These are phyloP conservation scores for Sphinx pinastri DNA, from an alignment of 2,888 invertebrate species.

Conservation along the genomic window DNA sequence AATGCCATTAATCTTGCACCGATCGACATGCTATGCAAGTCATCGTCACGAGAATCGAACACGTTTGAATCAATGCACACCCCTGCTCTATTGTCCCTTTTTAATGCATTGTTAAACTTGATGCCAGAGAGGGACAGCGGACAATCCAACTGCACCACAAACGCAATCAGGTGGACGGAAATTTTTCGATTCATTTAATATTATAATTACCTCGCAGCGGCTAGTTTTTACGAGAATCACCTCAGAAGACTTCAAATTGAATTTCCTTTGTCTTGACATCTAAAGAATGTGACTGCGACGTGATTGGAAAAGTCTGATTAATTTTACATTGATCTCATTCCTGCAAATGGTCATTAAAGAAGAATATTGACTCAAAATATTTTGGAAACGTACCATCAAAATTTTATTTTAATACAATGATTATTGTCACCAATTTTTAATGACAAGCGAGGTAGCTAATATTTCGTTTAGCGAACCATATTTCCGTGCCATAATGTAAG, in stretches of 20 bases:
- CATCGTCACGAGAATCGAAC: conserved; percentile 23
- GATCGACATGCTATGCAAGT: conserved; percentile 9
- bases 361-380: too few species aligned
- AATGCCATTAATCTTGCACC: not conserved
- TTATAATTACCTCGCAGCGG: conserved; percentile 1
- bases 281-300: not conserved
- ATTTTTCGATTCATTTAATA: conserved; percentile 27
- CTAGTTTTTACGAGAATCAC: not conserved
- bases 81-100: conserved; percentile 45
- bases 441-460: too few species aligned
- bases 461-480: too few species aligned
- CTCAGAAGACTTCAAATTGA: conserved; percentile 2
- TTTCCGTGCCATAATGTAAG: too few species aligned
- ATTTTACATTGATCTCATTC: not conserved
- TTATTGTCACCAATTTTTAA: too few species aligned
- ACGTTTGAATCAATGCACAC: conserved; percentile 50
- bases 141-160: conserved; percentile 42
- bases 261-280: not conserved
- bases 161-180: conserved; percentile 37
- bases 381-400: too few species aligned
- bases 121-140: conserved; percentile 42
- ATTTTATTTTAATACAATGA: too few species aligned
- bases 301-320: conserved; percentile 1
- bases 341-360: too few species aligned
- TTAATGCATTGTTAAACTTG: conserved; percentile 29